A percentile compares a stretch with the other conserved stretches of the same genome.
Conservation (phyloP, 2,797 vertebrate genomes). For the Sebastes minor region DNA sequence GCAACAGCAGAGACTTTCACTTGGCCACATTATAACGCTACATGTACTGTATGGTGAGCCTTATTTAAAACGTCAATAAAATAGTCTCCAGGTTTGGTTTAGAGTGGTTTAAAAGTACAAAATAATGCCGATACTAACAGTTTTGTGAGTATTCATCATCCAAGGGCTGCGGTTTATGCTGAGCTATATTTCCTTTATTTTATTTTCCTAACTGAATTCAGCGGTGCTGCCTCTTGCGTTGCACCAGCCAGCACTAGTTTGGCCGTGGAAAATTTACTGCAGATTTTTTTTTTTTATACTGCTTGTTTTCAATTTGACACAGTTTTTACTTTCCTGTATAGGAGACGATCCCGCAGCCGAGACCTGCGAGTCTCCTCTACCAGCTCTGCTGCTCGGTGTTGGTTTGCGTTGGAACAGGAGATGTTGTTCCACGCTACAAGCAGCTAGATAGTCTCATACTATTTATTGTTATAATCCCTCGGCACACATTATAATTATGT, state of each 20-base stretch:
- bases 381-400: background rate
- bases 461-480: conserved; percentile 76
- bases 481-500: conserved; percentile 71
- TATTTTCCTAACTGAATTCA: conserved; percentile 71
- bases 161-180: conserved; percentile 58
- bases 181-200: conserved; percentile 73
- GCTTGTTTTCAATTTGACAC: conserved; percentile 72
- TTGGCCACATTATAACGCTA: conserved; percentile 33
- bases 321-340: conserved; percentile 60
- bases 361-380: conserved; percentile 29
- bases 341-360: conserved; percentile 37
- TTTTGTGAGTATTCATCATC: conserved; percentile 54
- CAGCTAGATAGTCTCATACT: conserved; percentile 48
- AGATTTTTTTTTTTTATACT: conserved; percentile 47
- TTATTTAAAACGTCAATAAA: conserved; percentile 71
- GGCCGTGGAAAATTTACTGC: conserved; percentile 59
- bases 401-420: conserved; percentile 71
- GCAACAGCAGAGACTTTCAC: conserved; percentile 15
- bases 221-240: conserved; percentile 23
- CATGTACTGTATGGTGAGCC: conserved; percentile 29
- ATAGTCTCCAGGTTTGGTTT: conserved; percentile 31
- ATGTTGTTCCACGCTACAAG: conserved; percentile 64
- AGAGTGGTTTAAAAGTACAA: conserved; percentile 60
- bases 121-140: conserved; percentile 74
- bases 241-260: conserved; percentile 51